Conservation (phyloP, 2,113 vertebrate species). For the Tringa solitaria region DNA sequence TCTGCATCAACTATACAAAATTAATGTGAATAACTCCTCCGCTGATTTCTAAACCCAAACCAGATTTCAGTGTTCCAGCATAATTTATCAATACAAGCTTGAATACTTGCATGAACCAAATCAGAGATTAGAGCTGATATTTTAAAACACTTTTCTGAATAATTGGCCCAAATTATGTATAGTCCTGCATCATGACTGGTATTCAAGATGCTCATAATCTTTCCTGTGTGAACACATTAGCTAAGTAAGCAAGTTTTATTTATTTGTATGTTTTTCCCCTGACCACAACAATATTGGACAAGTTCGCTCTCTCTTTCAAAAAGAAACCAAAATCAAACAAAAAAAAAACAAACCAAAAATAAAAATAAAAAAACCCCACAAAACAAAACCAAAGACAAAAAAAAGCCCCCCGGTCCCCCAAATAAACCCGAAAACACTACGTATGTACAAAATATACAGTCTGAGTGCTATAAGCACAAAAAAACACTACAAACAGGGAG, state of each 20-base stretch:
- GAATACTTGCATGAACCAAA: background rate
- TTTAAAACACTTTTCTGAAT: background rate
- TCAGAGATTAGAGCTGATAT: background rate
- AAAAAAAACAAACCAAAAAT: background rate
- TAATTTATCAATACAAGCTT: background rate
- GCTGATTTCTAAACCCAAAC: background rate
- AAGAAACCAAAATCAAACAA: background rate
- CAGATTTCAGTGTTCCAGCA: background rate
- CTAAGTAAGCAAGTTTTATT: background rate
- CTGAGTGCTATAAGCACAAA: background rate
- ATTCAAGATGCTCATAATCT: background rate
- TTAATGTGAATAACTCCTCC: background rate
- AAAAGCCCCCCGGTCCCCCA: background rate
- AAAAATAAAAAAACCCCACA: too few relatives aligned
- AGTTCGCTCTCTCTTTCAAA: background rate
- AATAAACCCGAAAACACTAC: background rate
- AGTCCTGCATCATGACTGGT: background rate
- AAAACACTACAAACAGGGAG: background rate
- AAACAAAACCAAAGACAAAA: background rate
- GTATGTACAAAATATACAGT: background rate
- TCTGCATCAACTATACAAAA: background rate
- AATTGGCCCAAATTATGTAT: background rate
- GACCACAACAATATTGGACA: background rate
- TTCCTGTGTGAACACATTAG: background rate
- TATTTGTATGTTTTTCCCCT: background rate